Percentiles rank a stretch among this genome's conserved stretches.
These are phyloP conservation scores for Laodelphax striatellus DNA, from an alignment of 1,140 invertebrate genomes.

Conservation along the genomic window DNA sequence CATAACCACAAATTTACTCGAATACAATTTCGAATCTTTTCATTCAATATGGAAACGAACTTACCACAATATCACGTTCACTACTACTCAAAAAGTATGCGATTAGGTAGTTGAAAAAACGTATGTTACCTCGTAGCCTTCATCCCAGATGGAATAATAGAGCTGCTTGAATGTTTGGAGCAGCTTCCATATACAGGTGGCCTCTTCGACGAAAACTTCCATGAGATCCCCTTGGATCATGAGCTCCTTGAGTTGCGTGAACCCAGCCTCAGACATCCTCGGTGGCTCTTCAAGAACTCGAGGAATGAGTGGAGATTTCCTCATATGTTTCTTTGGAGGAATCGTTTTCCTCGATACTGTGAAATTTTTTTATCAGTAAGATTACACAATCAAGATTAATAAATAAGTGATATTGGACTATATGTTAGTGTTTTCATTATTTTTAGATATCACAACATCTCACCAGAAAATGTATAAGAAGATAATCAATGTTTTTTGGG, in stretches of 20 bases:
- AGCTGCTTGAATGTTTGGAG: slow-evolving; percentile 39
- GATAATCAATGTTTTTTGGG: too few relatives aligned
- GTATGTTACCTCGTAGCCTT: slow-evolving; percentile 3
- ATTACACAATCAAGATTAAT: too few relatives aligned
- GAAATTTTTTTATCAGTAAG: neutral
- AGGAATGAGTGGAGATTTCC: neutral
- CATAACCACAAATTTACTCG: too few relatives aligned
- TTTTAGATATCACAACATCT: too few relatives aligned
- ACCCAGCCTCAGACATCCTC: slow-evolving; percentile 21
- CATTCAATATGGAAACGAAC: too few relatives aligned
- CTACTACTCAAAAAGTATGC: too few relatives aligned
- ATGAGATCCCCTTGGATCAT: slow-evolving; percentile 87
- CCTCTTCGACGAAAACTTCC: slow-evolving; percentile 78
- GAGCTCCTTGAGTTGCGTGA: slow-evolving; percentile 56
- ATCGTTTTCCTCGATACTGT: neutral
- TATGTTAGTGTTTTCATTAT: too few relatives aligned
- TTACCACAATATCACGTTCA: too few relatives aligned
- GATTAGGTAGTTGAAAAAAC: too few relatives aligned
- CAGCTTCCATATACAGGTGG: slow-evolving; percentile 71
- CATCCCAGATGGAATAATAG: neutral
- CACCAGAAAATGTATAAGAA: too few relatives aligned
- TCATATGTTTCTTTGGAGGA: neutral
- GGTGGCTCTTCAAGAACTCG: neutral
- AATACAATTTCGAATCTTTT: too few relatives aligned
- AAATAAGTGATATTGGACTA: too few relatives aligned